Conservation (phyloP, 2,888 invertebrate species). For the Pomacea canaliculata region DNA sequence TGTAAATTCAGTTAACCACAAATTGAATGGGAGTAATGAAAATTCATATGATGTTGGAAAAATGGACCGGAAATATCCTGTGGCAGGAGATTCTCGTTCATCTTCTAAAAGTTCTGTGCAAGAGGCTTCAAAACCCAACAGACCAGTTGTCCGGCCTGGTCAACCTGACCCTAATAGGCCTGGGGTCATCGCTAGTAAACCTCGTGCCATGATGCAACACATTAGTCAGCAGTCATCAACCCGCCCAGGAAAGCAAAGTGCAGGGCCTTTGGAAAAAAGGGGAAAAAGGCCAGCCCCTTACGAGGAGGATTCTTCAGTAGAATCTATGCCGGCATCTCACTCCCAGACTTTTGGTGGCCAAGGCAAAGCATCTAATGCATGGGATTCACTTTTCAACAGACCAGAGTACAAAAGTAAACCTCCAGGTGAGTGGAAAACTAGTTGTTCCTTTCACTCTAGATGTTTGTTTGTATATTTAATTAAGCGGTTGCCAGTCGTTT, state of each 20-base stretch:
- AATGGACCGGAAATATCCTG: not conserved
- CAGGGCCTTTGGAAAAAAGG: not conserved
- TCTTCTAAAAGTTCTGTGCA: not conserved
- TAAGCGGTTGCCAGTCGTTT: no score
- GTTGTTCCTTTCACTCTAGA: no score
- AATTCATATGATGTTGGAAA: not conserved
- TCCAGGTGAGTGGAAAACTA: constrained; percentile 3
- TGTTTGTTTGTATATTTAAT: no score
- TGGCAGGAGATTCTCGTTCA: no score
- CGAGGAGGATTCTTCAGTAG: not conserved
- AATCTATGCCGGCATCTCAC: not conserved
- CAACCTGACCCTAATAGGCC: constrained; percentile 10
- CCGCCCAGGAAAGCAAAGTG: not conserved
- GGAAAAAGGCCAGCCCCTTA: not conserved
- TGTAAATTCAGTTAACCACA: not conserved
- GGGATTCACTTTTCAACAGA: constrained; percentile 19
- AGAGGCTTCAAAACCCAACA: not conserved
- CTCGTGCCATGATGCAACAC: constrained; percentile 10
- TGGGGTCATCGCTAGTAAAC: constrained; percentile 18
- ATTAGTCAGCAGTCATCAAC: not conserved
- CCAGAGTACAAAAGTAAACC: constrained; percentile 14
- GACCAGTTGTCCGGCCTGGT: not conserved
- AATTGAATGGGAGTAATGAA: not conserved
- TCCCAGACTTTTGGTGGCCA: constrained; percentile 2
- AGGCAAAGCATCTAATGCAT: constrained; percentile 2